These are phyloP conservation scores for Chrysopilus asiliformis DNA, from an alignment of 2,888 invertebrate species.

Conservation along the genomic window DNA sequence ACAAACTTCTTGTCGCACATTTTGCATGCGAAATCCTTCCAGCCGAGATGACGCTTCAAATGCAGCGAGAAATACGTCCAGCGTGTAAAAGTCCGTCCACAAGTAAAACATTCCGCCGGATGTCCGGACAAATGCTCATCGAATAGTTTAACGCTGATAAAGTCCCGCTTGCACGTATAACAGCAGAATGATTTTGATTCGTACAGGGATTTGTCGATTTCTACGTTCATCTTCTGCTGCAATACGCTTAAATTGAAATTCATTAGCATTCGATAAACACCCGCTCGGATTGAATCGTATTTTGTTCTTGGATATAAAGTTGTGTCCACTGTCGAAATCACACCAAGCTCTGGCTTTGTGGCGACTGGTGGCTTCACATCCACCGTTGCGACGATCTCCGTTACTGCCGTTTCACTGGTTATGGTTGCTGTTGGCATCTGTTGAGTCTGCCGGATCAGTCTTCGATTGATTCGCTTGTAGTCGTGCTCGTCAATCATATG, in stretches of 20 bases:
- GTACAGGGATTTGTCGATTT: slow-evolving; percentile 28
- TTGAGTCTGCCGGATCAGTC: slow-evolving; percentile 23
- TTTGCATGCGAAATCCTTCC: slow-evolving; percentile 57
- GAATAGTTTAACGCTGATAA: slow-evolving; percentile 52
- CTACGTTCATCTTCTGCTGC: slow-evolving; percentile 28
- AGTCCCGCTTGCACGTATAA: slow-evolving; percentile 51
- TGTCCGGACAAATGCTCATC: slow-evolving; percentile 64
- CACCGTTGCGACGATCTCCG: not conserved
- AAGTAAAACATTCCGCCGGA: slow-evolving; percentile 69
- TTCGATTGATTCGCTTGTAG: slow-evolving; percentile 32
- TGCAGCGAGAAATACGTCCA: slow-evolving; percentile 64
- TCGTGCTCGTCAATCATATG: slow-evolving; percentile 32
- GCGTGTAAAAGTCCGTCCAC: slow-evolving; percentile 64
- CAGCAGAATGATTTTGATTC: slow-evolving; percentile 37
- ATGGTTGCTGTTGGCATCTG: slow-evolving; percentile 15
- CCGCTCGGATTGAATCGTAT: slow-evolving; percentile 26
- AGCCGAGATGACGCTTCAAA: slow-evolving; percentile 64
- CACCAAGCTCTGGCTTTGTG: slow-evolving; percentile 6
- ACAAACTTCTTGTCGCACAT: slow-evolving; percentile 71
- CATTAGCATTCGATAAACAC: slow-evolving; percentile 33
- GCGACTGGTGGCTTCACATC: slow-evolving; percentile 5
- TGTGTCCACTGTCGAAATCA: slow-evolving; percentile 4
- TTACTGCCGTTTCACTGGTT: not conserved
- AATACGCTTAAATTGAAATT: slow-evolving; percentile 31
- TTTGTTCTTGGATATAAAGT: slow-evolving; percentile 16